Base-by-base conservation (phyloP, 1,140 invertebrate species). In the Grapholita molesta region DNA sequence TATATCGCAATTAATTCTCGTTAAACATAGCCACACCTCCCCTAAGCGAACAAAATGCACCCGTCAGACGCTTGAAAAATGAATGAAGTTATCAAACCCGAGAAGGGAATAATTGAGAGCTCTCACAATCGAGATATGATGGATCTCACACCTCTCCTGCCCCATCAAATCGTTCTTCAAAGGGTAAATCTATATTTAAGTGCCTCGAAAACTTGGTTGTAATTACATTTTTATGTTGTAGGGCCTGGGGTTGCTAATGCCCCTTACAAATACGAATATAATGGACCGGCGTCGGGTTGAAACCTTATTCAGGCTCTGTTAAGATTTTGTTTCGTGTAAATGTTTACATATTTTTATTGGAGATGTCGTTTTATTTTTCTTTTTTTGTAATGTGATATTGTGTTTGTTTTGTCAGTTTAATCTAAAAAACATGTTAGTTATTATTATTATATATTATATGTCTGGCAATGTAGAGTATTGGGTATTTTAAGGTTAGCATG, bases 181-280 rank as follows among this genome's bases (percentile, higher is more conserved):
- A 88, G 86, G 84, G 88, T 89, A 90, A 90, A 89, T 90, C 86
- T 90, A 86, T 88, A 89, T 90, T 89, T 90, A 88, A 88, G 86
- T 89, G 84, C 73, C 66, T 76, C 73, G 75, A 75, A 75, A 82
- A 86, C 70, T 84, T 85, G 75, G 79, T 87, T 87, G 81, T 90
- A 89, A 90, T 90, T 90, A 89, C 84, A 85, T 90, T 89, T 90
- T 90, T 89, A 89, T 90, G 78, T 84, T 85, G 82, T 83, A 70
- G 78, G 84, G 80, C 53, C 71, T 57, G 71, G 70, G 73, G 67
- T 71, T 73, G 18, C 84, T 86, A 89, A 89, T 86, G 83, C 85
- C 72, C 79, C 74, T 79, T 79, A 90, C 85, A 88, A 90, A 90
- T 88, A 79, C 70, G 82, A 80, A 82, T 86, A 86, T 90, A 86